Evolutionary conservation across 2,888 invertebrate genomes (phyloP), one percentile per base, ranked within the genome.

Genomic region (Nesidiocoris tenuis): DNA sequence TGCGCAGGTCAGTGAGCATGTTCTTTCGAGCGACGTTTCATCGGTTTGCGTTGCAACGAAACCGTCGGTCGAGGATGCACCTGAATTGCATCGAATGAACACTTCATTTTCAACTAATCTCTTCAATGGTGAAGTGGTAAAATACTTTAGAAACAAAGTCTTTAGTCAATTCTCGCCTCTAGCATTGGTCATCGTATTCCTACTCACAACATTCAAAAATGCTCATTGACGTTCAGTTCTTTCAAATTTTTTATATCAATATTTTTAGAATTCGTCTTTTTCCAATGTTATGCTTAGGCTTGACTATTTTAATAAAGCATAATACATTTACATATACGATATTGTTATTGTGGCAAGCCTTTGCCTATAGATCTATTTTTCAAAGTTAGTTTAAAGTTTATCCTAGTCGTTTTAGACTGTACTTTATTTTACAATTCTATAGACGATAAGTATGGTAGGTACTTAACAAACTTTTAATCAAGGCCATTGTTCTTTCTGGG

Each of bases 331-430:
- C 61, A 76, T 65, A 70, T 63, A 74, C 56, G 66, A 78, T 77
- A 79, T 75, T 79, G 79, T 79, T 79, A 79, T 78, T 76, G 74
- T 65, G 75, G 76, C 77, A 78, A 75, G 74, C 77, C 77, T 77
- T 79, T 76, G 79, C 79, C 77, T 77, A 79, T 79, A 78, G 78
- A 78, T 79, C 77, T 79, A 79, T 79, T 79, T 79, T 79, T 79
- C 78, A 79, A 79, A 77, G 77, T 78, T 78, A 78, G 78, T 76
- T 78, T 70, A 76, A 78, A 77, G 77, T 71, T 75, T 74, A 79
- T 74, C 78, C 79, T 79, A 79, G 79, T 79, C 78, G 77, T 78
- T 64, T 76, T 79, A 78, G 78, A 75, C 76, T 77, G 76, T 77
- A 72, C 66, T 59, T 76, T 76, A 67, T 76, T 76, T 59, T 75